Base-by-base conservation (phyloP, 2,797 vertebrate genomes). In the Paratrypauchen microcephalus region DNA sequence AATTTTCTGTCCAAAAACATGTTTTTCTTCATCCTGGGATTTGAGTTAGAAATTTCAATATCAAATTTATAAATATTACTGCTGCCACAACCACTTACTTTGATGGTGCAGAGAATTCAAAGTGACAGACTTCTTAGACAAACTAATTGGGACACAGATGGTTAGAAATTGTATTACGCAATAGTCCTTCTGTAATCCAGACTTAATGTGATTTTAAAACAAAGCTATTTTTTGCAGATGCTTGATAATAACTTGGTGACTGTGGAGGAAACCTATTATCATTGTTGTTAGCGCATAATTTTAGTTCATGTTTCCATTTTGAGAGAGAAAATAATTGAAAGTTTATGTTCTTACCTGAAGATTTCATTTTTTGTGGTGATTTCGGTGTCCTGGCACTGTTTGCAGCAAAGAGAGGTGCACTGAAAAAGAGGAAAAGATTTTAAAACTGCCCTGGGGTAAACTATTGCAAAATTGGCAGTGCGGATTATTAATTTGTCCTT, bases 291-390 rank as follows among this genome's bases (percentile, higher is more conserved):
- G 3, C 13, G 5, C 41, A 41, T 45, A 1, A 15, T 41, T 41
- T 24, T 13, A 24, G 18, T 32, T 59, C 23, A 39, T 61, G 3
- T 2, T n/a, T 21, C 4, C n/a, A 5, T 12, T 41, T 13, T 13
- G 32, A 12, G 5, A 41, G 5, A 23, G 12, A 61, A 61, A 12
- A 41, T 6, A 21, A 19, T 19, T n/a, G 8, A 26, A 19, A 45
- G 3, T 60, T 2, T 64, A 36, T 18, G 45, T 59, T 3, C 87
- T 95, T 86, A 99, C 98, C 98, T 99, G 94, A 99, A 99, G 83
- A 99, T 99, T 86, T 99, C 97, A 66, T 96, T 97, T 91, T 99
- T 99, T 69, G 96, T 98, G 11, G 97, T 99, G 86, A 99, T 98
- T 93, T 99, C 97, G 41, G 95, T 97, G 85, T 98, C 95, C 80